These are phyloP conservation scores for Vulpes ferrilata DNA, from an alignment of 2,113 vertebrate species.

Conservation along the genomic window DNA sequence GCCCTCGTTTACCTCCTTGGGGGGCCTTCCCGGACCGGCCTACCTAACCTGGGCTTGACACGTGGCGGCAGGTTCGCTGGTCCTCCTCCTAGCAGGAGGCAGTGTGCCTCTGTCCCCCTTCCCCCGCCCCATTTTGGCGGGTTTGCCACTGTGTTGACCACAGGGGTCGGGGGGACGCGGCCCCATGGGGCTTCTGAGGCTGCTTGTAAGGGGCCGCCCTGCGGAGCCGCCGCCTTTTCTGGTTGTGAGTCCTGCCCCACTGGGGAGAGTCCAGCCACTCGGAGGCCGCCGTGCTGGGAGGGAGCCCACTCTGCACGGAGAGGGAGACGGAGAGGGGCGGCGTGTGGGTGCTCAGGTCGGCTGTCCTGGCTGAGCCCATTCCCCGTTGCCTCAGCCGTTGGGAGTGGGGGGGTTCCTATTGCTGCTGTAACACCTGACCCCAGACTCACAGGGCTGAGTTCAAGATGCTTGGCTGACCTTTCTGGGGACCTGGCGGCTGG, in stretches of 20 bases:
- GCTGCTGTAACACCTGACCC: background rate
- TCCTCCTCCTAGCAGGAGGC: background rate
- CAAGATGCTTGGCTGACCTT: background rate
- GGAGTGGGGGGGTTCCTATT: background rate
- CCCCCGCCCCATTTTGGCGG: too few species aligned
- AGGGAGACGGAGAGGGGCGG: background rate
- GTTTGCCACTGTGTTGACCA: background rate
- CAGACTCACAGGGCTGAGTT: background rate
- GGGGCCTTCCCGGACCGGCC: background rate
- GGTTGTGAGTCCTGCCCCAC: background rate
- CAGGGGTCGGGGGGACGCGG: rapidly evolving
- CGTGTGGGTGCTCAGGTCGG: background rate
- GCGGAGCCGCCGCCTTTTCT: background rate
- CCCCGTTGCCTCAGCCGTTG: background rate
- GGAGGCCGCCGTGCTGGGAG: background rate
- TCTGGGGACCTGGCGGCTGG: background rate
- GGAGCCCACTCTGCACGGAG: background rate
- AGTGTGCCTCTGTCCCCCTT: background rate
- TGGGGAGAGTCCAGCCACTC: rapidly evolving
- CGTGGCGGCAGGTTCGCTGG: too few species aligned
- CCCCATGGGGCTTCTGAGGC: background rate
- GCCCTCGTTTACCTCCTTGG: background rate
- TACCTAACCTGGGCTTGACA: background rate
- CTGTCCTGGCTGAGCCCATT: background rate
- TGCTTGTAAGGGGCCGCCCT: background rate